Evolutionary conservation across 2,797 vertebrate genomes (phyloP).

Genomic region (Picus viridis): DNA sequence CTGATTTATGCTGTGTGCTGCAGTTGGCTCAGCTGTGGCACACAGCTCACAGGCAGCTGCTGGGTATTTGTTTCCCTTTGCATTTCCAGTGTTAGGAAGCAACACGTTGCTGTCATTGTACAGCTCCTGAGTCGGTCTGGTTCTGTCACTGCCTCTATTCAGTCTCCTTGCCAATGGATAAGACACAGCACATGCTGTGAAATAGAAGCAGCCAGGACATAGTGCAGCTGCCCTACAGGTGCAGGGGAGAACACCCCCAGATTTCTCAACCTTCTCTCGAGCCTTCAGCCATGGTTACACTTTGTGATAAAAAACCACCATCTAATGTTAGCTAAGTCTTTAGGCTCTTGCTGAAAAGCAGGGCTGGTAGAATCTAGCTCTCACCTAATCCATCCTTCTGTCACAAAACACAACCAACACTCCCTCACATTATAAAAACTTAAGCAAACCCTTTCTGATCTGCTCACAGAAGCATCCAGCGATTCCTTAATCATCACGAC

Average conservation of each 20-base stretch:
- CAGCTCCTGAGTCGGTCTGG: not conserved
- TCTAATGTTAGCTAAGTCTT: not conserved
- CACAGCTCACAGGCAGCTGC: not conserved
- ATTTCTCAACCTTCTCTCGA: not conserved
- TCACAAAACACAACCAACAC: not conserved
- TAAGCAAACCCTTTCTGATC: not conserved
- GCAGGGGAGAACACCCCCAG: accelerated
- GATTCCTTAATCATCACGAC: not conserved
- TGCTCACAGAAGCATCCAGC: not conserved
- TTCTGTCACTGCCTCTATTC: accelerated
- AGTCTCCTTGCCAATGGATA: not conserved
- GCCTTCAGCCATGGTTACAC: not conserved
- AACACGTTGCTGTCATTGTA: not conserved
- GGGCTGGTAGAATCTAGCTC: not conserved
- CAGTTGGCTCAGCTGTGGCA: conserved; percentile 25
- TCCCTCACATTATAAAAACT: not conserved
- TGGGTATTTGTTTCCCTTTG: not conserved
- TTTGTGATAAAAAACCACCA: not conserved
- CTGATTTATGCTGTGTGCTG: not conserved
- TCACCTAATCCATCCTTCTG: not conserved
- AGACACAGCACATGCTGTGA: not conserved
- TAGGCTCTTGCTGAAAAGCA: not conserved
- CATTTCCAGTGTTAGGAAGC: not conserved
- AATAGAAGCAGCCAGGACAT: accelerated
- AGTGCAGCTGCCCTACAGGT: not conserved